Conservation (phyloP, 2,113 vertebrate genomes). For the Acinonyx jubatus region DNA sequence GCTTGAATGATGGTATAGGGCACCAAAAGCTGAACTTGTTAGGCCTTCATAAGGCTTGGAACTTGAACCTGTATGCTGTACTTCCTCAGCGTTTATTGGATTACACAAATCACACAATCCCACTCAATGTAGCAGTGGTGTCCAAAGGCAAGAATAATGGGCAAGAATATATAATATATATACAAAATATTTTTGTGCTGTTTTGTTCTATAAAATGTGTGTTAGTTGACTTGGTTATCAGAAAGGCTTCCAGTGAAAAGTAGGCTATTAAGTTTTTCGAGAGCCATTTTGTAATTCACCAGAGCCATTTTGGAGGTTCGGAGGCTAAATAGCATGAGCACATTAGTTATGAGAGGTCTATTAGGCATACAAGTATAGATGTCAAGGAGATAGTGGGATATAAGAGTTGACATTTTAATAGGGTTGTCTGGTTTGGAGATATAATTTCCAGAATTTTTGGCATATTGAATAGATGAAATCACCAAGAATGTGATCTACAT, state of each 20-base stretch:
- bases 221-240: neutral
- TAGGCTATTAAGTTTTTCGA: neutral
- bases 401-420: neutral
- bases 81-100: neutral
- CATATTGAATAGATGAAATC: neutral
- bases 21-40: neutral
- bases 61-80: neutral
- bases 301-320: neutral
- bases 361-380: neutral
- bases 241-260: neutral
- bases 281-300: neutral
- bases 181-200: neutral
- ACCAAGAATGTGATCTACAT: neutral
- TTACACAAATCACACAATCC: neutral
- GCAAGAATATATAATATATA: neutral
- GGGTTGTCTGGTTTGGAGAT: neutral
- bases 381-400: neutral
- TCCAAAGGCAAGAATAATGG: neutral
- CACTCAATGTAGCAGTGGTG: rapidly evolving
- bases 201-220: no score
- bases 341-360: neutral
- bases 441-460: neutral
- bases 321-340: neutral
- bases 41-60: neutral
- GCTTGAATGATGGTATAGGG: neutral